These are phyloP conservation scores for Dasyurus viverrinus DNA, from an alignment of 2,113 vertebrate genomes.

Conservation along the genomic window DNA sequence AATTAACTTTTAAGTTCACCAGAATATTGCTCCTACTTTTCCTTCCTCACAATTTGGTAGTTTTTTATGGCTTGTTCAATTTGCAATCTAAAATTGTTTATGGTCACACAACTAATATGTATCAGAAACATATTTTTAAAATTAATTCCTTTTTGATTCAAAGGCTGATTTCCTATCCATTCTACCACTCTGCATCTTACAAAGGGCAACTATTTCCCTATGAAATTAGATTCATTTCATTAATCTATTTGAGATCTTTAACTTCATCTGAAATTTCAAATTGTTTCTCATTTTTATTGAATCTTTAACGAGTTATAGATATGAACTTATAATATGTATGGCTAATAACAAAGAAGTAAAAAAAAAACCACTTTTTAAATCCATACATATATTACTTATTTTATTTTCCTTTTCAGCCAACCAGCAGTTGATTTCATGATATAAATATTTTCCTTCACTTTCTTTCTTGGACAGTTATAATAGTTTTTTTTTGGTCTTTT, in stretches of 20 bases:
- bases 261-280: neutral
- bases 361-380: neutral
- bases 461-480: neutral
- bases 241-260: neutral
- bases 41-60: neutral
- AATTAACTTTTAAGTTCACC: neutral
- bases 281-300: neutral
- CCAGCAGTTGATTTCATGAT: neutral
- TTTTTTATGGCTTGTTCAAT: neutral
- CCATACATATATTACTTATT: neutral
- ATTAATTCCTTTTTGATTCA: neutral
- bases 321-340: neutral
- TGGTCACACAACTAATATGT: neutral
- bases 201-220: neutral
- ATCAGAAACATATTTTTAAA: neutral
- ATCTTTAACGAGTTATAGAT: neutral
- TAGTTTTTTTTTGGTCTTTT: neutral
- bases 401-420: slow-evolving; percentile 8
- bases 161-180: neutral
- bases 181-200: neutral
- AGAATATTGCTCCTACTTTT: neutral
- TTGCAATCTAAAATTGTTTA: neutral
- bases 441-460: neutral
- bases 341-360: neutral
- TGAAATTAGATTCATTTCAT: neutral